These are phyloP conservation scores for Caradrina clavipalpis DNA, from an alignment of 2,888 invertebrate genomes.

Conservation along the genomic window DNA sequence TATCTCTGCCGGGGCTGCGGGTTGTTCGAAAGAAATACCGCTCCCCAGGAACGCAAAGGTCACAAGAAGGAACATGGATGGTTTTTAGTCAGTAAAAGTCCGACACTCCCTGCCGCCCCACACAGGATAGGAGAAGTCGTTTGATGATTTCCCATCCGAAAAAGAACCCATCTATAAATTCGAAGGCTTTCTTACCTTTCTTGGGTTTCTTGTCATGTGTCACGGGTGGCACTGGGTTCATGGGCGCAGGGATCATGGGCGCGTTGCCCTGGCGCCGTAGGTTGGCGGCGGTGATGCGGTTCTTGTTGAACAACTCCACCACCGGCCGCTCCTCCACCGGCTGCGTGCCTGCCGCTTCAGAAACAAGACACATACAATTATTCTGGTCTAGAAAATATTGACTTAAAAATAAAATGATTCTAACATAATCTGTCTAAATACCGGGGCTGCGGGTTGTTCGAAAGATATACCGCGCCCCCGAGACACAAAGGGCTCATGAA, in stretches of 20 bases:
- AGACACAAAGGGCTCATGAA: no score
- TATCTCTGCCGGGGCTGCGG: no score
- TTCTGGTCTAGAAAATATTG: background rate
- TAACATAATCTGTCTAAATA: no score
- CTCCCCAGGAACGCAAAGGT: no score
- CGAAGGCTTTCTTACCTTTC: slow-evolving; percentile 59
- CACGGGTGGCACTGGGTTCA: slow-evolving; percentile 20
- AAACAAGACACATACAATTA: background rate
- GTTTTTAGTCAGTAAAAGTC: no score
- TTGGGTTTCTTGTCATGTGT: slow-evolving; percentile 50
- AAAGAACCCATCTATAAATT: background rate
- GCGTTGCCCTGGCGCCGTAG: slow-evolving; percentile 11
- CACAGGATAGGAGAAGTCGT: no score
- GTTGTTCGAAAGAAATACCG: no score
- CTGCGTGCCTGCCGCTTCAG: slow-evolving; percentile 10
- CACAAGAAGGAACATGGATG: no score
- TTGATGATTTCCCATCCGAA: no score
- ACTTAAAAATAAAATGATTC: background rate
- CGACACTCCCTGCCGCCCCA: no score
- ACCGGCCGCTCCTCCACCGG: slow-evolving; percentile 79
- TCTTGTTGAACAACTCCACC: slow-evolving; percentile 85
- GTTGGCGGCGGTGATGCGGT: slow-evolving; percentile 39
- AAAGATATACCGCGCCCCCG: no score
- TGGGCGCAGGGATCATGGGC: slow-evolving; percentile 5
- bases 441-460: no score